Evolutionary conservation across 2,888 invertebrate genomes (phyloP).

Genomic region (Smittia aterrima): DNA sequence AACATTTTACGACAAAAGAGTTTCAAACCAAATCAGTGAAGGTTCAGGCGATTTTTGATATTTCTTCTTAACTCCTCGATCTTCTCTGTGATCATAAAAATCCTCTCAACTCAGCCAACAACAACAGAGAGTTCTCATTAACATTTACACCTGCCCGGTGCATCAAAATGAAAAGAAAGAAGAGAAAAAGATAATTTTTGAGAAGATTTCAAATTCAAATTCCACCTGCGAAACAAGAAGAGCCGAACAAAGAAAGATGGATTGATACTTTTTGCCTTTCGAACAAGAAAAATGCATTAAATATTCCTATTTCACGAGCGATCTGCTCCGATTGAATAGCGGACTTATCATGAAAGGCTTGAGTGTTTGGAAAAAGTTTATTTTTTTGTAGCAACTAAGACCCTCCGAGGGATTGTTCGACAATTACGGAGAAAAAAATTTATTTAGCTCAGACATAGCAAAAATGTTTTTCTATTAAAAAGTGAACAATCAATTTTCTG

Average conservation of each 20-base stretch:
- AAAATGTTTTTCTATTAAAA: too few species aligned
- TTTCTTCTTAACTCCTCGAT: neutral
- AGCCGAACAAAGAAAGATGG: constrained; percentile 12
- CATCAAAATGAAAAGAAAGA: neutral
- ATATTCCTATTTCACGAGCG: constrained; percentile 21
- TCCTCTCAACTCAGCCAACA: neutral
- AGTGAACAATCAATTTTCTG: too few species aligned
- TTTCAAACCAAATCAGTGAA: constrained; percentile 32
- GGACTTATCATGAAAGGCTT: neutral
- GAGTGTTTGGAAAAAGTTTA: neutral
- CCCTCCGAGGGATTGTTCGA: too few species aligned
- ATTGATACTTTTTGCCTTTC: constrained; percentile 13
- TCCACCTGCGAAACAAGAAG: constrained; percentile 35
- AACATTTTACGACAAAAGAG: constrained; percentile 9
- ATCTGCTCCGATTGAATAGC: too few species aligned
- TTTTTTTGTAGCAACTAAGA: neutral
- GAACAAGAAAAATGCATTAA: constrained; percentile 39
- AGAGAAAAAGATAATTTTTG: constrained; percentile 37
- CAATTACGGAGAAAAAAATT: too few species aligned
- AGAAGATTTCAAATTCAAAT: constrained; percentile 17
- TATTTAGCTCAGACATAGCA: too few species aligned
- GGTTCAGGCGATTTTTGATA: neutral
- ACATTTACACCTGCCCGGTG: constrained; percentile 39
- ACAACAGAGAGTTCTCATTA: constrained; percentile 22
- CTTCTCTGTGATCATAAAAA: neutral